Evolutionary conservation across 1,140 invertebrate genomes (phyloP).

Genomic region (Leptoteleia sp.): DNA sequence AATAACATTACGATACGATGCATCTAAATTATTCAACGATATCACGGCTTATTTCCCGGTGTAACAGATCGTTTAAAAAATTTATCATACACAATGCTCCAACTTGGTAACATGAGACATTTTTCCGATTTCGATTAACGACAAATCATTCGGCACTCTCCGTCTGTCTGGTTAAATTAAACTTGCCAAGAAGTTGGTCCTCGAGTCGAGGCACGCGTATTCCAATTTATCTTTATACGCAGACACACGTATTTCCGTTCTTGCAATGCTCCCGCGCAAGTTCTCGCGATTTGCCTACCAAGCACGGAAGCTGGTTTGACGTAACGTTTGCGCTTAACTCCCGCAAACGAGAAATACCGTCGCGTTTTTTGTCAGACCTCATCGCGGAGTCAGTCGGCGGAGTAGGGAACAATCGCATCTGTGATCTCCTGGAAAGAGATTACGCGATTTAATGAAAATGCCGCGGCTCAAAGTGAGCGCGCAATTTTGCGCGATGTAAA

Average conservation of each 20-base stretch:
- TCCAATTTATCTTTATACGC: constrained; percentile 58
- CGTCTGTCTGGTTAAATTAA: constrained; percentile 75
- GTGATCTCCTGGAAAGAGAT: constrained; percentile 38
- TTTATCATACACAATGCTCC: background rate
- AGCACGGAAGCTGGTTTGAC: constrained; percentile 74
- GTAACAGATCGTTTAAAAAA: too few relatives aligned
- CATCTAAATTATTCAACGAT: too few relatives aligned
- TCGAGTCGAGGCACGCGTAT: constrained; percentile 65
- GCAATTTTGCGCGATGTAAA: constrained; percentile 19
- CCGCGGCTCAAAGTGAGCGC: constrained; percentile 11
- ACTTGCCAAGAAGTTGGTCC: constrained; percentile 73
- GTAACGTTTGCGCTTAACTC: constrained; percentile 45
- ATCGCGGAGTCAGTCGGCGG: background rate
- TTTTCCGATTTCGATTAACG: constrained; percentile 72
- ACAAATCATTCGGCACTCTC: constrained; percentile 75
- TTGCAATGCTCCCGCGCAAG: constrained; percentile 47
- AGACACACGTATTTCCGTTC: constrained; percentile 54
- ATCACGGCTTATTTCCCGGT: too few relatives aligned
- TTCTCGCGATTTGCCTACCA: constrained; percentile 64
- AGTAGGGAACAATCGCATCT: constrained; percentile 11
- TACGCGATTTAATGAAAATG: constrained; percentile 56
- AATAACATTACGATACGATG: too few relatives aligned
- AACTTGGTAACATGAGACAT: background rate
- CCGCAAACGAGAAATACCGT: constrained; percentile 45
- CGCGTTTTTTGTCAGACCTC: constrained; percentile 36